A percentile compares a stretch with the other conserved stretches of the same genome.
Evolutionary conservation across 2,888 invertebrate species (phyloP).

Genomic region (Chymomyza procnemis): DNA sequence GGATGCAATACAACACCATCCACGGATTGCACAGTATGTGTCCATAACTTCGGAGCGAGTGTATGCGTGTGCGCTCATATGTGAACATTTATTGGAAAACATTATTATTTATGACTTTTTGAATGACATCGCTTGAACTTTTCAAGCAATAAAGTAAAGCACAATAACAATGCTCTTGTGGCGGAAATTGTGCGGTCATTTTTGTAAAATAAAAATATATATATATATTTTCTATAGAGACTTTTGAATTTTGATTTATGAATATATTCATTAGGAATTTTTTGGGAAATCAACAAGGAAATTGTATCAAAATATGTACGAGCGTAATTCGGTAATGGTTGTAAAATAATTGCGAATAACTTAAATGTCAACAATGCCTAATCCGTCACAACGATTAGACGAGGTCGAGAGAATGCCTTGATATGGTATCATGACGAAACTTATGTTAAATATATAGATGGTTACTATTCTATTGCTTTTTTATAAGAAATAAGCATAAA

Average conservation of each 20-base stretch:
- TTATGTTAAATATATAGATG: neutral
- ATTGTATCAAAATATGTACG: neutral
- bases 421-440: neutral
- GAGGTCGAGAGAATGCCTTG: neutral
- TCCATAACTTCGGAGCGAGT: slow-evolving; percentile 10
- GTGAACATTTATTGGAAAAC: slow-evolving; percentile 77
- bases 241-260: slow-evolving; percentile 60
- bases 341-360: neutral
- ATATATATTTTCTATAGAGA: slow-evolving; percentile 34
- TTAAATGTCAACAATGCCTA: neutral
- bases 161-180: slow-evolving; percentile 52
- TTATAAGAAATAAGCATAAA: no score
- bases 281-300: neutral
- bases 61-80: slow-evolving; percentile 65
- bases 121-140: slow-evolving; percentile 75
- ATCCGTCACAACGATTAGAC: neutral
- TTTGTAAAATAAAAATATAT: slow-evolving; percentile 40
- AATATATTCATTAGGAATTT: slow-evolving; percentile 50
- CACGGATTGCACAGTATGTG: slow-evolving; percentile 6
- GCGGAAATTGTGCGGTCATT: slow-evolving; percentile 53
- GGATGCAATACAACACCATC: neutral
- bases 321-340: neutral
- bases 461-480: neutral
- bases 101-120: slow-evolving; percentile 77
- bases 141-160: slow-evolving; percentile 66